Conservation (phyloP, 2,888 invertebrate species). For the Ochropleura leucogaster region DNA sequence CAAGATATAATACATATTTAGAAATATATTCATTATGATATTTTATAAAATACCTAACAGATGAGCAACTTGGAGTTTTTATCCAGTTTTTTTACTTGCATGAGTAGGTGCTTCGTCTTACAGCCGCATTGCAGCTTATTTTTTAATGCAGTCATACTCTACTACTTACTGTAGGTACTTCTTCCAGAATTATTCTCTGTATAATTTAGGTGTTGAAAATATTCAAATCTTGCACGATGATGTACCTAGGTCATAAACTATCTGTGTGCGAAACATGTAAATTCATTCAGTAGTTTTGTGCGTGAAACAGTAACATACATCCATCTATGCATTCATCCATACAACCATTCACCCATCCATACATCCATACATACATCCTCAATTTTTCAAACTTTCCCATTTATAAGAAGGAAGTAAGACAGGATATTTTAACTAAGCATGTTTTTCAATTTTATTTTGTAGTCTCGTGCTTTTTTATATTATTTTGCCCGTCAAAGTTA, state of each 20-base stretch:
- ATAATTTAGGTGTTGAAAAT: neutral
- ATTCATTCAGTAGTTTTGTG: no score
- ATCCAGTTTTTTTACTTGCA: neutral
- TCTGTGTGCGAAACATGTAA: no score
- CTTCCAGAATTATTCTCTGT: no score
- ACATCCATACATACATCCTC: no score
- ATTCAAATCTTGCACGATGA: neutral
- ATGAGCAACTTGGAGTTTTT: neutral
- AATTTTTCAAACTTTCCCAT: no score
- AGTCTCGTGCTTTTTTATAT: neutral
- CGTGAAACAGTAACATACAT: no score
- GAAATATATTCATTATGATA: constrained; percentile 16
- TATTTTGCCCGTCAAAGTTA: neutral
- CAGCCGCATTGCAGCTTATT: neutral
- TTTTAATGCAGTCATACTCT: neutral
- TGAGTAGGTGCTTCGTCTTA: neutral
- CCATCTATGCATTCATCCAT: no score
- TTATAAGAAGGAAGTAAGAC: no score
- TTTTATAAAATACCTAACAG: constrained; percentile 1
- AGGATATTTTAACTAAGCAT: neutral
- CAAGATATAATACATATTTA: constrained; percentile 24
- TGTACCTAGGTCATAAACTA: no score
- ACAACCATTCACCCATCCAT: no score
- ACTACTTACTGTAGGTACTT: no score
- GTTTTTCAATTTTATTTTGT: neutral